Evolutionary conservation across 2,888 invertebrate species (phyloP), one percentile per base, ranked within the genome.

Genomic region (Matsumyia berberina): DNA sequence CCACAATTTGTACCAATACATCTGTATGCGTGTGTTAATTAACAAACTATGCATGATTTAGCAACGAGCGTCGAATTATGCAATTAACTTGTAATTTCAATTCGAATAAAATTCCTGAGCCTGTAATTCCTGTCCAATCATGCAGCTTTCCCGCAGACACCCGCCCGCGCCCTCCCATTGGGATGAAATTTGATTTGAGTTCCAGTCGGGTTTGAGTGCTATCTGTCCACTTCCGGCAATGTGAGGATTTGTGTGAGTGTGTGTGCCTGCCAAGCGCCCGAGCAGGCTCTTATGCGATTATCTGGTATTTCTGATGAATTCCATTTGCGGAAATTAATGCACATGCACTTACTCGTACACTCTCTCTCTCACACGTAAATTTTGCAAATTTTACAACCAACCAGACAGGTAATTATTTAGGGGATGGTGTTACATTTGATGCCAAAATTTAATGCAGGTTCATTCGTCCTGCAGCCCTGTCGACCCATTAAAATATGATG

Each of bases 1-100:
- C 11, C n/a, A n/a, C n/a, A n/a, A n/a, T n/a, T n/a, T n/a, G n/a
- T n/a, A n/a, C n/a, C n/a, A n/a, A n/a, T 53, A 24, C 49, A 35
- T 2, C 17, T 69, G 57, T 39, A n/a, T 77, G 64, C 57, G 31
- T 69, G 83, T 85, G 74, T 85, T 85, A 85, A 85, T 85, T 85
- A 85, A 85, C 83, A 83, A 79, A 85, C 69, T 85, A 79, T 79
- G 83, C 78, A 79, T 85, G 83, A 85, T 85, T 78, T 85, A 79
- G 73, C 79, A 85, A 39, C 62, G 62, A 69, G 67, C 73, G 73
- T 79, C 74, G 79, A 78, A 79, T 85, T 85, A 85, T 85, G 79
- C 83, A 85, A 85, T 85, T 85, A 85, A 72, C 73, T 85, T 79
- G 83, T 79, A 79, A 85, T 79, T 85, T 69, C 78, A 74, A 85